Conservation (phyloP, 1,140 invertebrate species). For the Pygmarrhopalites habei region DNA sequence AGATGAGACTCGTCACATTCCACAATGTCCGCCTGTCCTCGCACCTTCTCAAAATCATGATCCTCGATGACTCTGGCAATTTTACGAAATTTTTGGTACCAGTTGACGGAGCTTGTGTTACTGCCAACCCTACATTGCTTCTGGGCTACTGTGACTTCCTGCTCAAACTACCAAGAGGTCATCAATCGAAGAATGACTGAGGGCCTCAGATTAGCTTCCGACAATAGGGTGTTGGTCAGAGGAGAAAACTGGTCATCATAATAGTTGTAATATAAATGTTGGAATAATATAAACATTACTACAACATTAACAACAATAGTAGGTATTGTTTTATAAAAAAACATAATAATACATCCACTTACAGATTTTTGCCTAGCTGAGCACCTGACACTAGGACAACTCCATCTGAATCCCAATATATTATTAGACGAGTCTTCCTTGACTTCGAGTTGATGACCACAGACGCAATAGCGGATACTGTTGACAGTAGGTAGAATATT, state of each 20-base stretch:
- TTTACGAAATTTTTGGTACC: slow-evolving; percentile 16
- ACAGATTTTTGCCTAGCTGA: background rate
- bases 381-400: background rate
- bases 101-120: slow-evolving; percentile 5
- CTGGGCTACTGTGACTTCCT: background rate
- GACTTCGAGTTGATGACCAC: background rate
- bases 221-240: background rate
- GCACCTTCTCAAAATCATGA: slow-evolving; percentile 11
- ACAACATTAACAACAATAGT: background rate
- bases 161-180: background rate
- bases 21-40: slow-evolving; percentile 16
- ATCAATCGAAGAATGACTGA: background rate
- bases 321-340: background rate
- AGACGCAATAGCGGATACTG: background rate
- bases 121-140: background rate
- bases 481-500: background rate
- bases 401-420: background rate
- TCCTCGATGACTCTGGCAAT: background rate
- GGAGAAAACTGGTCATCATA: background rate
- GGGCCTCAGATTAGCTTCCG: background rate
- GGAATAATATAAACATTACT: background rate
- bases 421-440: background rate
- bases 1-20: slow-evolving; percentile 24
- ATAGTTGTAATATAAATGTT: background rate
- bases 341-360: background rate